Base-by-base conservation (phyloP, 2,113 vertebrate genomes). In the Petroica traversi region DNA sequence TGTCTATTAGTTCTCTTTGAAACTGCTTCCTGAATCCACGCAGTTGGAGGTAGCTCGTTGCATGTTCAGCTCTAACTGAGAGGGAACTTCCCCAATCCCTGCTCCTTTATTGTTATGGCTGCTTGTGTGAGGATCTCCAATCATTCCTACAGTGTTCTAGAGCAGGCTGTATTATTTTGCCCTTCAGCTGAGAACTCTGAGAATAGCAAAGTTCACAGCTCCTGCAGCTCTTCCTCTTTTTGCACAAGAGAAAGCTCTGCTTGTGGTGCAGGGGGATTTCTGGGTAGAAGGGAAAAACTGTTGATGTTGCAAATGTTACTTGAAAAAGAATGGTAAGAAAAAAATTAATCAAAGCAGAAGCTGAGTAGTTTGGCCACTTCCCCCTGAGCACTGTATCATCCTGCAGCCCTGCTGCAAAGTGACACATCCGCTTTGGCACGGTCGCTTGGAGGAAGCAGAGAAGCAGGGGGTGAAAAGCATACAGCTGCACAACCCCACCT, bases 281-380 rank as follows among this genome's bases (percentile, higher is more conserved):
- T 96, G 74, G 9, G 88, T 41, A 36, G 89, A 85, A 90, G 40
- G 33, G 7, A 93, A 71, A 94, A 97, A 93, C 41, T 89, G 80
- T 46, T 26, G 63, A 90, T 73, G 45, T 41, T 68, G 91, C 88
- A 95, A 83, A 85, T 69, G 54, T 57, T 74, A 85, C 78, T 93
- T 77, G 67, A 89, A 92, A 94, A 85, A 72, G 90, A 93, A 93
- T 29, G 31, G 31, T 14, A 54, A 77, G n/a, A 88, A 43, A 64
- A 31, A 8, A 17, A 3, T 52, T 85, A 88, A 93, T 73, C 46
- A 96, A 91, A 95, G 91, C 93, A 97, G 96, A 93, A 96, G 67
- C 72, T 67, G 75, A 94, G 72, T 41, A 59, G 43, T 82, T 94
- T 58, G 64, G 76, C 76, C 55, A 79, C 93, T 94, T 95, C 94